Evolutionary conservation across 1,140 invertebrate genomes (phyloP).

Genomic region (Manduca sexta): DNA sequence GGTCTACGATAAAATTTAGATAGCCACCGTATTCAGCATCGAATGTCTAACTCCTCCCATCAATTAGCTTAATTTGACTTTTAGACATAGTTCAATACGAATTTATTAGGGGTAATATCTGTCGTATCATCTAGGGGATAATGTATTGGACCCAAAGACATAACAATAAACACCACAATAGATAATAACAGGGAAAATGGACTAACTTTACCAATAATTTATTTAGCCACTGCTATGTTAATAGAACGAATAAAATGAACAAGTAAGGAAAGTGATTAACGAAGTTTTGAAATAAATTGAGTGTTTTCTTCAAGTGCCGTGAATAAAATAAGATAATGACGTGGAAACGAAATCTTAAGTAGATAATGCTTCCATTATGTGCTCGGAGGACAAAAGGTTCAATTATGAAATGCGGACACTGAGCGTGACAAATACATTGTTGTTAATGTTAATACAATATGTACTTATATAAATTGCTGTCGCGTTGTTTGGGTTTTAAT

Average conservation of each 20-base stretch:
- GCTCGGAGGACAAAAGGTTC: background rate
- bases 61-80: too few species aligned
- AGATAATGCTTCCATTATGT: background rate
- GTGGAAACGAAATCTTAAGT: background rate
- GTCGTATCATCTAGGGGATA: background rate
- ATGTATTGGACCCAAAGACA: background rate
- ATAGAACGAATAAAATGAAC: constrained; percentile 1
- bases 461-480: too few species aligned
- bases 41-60: too few species aligned
- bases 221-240: constrained; percentile 1
- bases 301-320: background rate
- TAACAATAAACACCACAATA: background rate
- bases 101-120: too few species aligned
- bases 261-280: constrained; percentile 2
- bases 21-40: too few species aligned
- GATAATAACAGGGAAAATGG: constrained; percentile 7
- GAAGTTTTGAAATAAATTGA: constrained; percentile 3
- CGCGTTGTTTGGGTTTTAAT: too few species aligned
- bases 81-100: too few species aligned
- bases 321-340: constrained; percentile 3
- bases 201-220: constrained; percentile 11
- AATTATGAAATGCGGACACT: background rate
- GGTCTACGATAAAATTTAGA: too few species aligned
- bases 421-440: background rate
- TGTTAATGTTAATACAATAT: background rate